Conservation (phyloP, 92 coral and sea anemone species). For the Phenganax subtilis region DNA sequence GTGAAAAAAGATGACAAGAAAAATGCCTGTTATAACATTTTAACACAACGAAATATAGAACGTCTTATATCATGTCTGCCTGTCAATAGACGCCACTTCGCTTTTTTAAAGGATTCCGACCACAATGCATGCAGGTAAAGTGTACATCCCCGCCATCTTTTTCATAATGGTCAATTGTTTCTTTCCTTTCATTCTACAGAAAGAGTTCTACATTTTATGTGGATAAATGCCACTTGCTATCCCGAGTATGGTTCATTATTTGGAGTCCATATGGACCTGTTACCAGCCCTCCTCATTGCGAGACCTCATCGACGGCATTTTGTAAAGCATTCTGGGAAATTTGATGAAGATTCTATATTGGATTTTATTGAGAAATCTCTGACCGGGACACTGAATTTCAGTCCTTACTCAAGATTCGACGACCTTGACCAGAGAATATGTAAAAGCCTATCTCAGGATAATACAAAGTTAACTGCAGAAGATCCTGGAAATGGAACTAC, state of each 20-base stretch:
- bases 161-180: not conserved
- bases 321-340: conserved; percentile 44
- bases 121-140: not conserved
- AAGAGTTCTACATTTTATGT: conserved; percentile 67
- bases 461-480: no score
- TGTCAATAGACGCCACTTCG: no score
- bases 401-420: conserved; percentile 70
- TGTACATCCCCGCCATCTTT: not conserved
- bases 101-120: not conserved
- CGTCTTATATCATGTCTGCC: no score
- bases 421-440: conserved; percentile 50
- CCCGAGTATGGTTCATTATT: conserved; percentile 83
- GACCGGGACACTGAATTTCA: conserved; percentile 53
- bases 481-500: not conserved
- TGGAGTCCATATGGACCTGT: conserved; percentile 63
- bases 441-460: not conserved
- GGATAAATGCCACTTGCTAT: conserved; percentile 83
- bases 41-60: no score
- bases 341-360: conserved; percentile 47
- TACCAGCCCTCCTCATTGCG: conserved; percentile 72
- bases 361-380: conserved; percentile 54
- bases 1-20: no score
- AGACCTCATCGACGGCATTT: conserved; percentile 75
- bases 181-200: conserved; percentile 30
- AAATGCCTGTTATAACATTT: no score